Conservation (phyloP, 1,140 invertebrate species). For the Liolophura sinensis region DNA sequence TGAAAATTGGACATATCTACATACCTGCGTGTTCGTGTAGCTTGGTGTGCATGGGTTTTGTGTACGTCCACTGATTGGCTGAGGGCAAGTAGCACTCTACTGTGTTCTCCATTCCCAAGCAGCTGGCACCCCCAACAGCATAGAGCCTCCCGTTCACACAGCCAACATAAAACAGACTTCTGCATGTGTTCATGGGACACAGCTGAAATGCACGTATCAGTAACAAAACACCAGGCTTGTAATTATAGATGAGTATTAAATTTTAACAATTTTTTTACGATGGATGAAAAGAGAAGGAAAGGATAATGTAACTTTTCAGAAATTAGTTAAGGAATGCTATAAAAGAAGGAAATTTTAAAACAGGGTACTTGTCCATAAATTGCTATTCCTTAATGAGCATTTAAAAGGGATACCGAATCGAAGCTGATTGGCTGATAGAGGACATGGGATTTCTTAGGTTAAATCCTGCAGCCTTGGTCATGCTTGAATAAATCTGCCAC, state of each 20-base stretch:
- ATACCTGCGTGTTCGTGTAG: constrained; percentile 28
- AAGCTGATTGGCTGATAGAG: too few relatives aligned
- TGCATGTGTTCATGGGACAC: constrained; percentile 13
- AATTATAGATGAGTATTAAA: too few relatives aligned
- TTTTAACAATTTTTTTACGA: background rate
- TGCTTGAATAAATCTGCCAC: too few relatives aligned
- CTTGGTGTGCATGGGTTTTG: constrained; percentile 1
- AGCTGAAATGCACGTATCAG: constrained; percentile 15
- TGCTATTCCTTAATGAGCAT: too few relatives aligned
- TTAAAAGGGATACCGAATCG: too few relatives aligned
- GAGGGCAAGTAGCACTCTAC: constrained; percentile 16
- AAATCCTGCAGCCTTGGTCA: too few relatives aligned
- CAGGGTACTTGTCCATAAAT: too few relatives aligned
- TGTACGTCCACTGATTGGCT: constrained; percentile 15
- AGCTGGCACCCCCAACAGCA: constrained; percentile 23
- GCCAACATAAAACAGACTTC: constrained; percentile 22
- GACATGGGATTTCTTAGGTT: too few relatives aligned
- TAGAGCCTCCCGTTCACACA: constrained; percentile 16
- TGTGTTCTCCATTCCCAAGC: constrained; percentile 12
- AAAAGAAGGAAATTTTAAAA: too few relatives aligned
- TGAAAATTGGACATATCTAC: background rate
- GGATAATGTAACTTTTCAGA: background rate
- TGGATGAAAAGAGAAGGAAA: background rate
- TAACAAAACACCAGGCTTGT: background rate
- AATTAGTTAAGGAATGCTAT: background rate